Evolutionary conservation across 37 sponge, comb jelly and placozoan genomes (phyloP), one percentile per base, ranked within the genome.

Genomic region (Ephydatia muelleri): DNA sequence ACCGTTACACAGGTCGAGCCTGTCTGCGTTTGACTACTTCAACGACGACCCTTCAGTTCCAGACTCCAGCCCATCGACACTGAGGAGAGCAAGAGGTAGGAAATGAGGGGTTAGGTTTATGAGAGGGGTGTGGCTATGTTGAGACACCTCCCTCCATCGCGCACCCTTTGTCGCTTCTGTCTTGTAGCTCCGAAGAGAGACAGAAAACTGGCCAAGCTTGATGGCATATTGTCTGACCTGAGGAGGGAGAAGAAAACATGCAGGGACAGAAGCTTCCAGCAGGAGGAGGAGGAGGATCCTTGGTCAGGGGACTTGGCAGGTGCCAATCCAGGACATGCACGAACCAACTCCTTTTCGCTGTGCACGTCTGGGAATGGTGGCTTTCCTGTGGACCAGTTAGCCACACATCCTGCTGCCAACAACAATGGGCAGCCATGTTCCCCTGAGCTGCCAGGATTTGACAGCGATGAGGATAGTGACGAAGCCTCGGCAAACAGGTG

Each of bases 141-240:
- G 9, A 25, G 57, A 14, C 9, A 13, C 8, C 13, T 25, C 30
- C 32, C 72, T 13, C 12, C n/a, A n/a, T n/a, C n/a, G n/a, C n/a
- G n/a, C n/a, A n/a, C n/a, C n/a, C 29, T 69, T 69, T 69, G 29
- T 29, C 5, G 27, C 27, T 69, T 71, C 32, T 33, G 14, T 28
- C 32, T 6, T 71, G 72, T 28, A 71, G 72, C 30, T 71, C 72
- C 30, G 13, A 33, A 23, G 26, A 86, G 65, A 49, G 68, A 80
- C 19, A 81, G 57, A 71, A 76, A 77, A 70, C 65, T 88, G 21
- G 89, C 89, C 29, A 88, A 84, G 1, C 78, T 88, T 28, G 89
- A 82, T 66, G 70, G 38, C 35, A 88, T 88, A 19, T 26, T 43
- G 36, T 74, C 84, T 8, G 73, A 57, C 57, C 65, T 43, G 11